These are phyloP conservation scores for Anastrepha ludens DNA, from an alignment of 1,140 invertebrate species.

Conservation along the genomic window DNA sequence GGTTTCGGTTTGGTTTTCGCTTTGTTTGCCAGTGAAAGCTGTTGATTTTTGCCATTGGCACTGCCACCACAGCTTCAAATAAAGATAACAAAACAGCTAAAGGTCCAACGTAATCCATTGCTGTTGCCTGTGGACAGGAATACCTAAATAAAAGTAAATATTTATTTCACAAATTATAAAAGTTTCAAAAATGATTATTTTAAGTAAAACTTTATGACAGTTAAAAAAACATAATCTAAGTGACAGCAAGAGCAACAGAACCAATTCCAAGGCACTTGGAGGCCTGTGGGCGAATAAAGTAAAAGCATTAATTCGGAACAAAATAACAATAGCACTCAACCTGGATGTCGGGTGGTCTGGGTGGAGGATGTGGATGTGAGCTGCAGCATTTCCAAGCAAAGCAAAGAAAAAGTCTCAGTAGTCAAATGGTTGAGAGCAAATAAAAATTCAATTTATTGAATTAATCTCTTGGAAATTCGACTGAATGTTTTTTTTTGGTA, in stretches of 20 bases:
- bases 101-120: not conserved
- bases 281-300: not conserved
- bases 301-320: not conserved
- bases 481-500: not conserved
- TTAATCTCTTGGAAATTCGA: slow-evolving; percentile 36
- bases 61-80: not conserved
- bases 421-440: not conserved
- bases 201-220: slow-evolving; percentile 40
- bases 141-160: slow-evolving; percentile 44
- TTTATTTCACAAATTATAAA: slow-evolving; percentile 46
- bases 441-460: slow-evolving; percentile 39
- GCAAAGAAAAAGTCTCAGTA: not conserved
- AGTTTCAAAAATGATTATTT: slow-evolving; percentile 34
- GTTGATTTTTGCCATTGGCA: slow-evolving; percentile 40
- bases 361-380: not conserved
- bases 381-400: not conserved
- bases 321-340: not conserved
- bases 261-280: not conserved
- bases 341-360: not conserved
- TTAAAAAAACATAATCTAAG: slow-evolving; percentile 43
- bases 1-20: slow-evolving; percentile 39
- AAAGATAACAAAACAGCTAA: not conserved
- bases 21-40: slow-evolving; percentile 24
- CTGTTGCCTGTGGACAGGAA: not conserved
- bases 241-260: not conserved